Evolutionary conservation across 35 echinoderm and acorn worm species (phyloP).

Genomic region (Lytechinus pictus): DNA sequence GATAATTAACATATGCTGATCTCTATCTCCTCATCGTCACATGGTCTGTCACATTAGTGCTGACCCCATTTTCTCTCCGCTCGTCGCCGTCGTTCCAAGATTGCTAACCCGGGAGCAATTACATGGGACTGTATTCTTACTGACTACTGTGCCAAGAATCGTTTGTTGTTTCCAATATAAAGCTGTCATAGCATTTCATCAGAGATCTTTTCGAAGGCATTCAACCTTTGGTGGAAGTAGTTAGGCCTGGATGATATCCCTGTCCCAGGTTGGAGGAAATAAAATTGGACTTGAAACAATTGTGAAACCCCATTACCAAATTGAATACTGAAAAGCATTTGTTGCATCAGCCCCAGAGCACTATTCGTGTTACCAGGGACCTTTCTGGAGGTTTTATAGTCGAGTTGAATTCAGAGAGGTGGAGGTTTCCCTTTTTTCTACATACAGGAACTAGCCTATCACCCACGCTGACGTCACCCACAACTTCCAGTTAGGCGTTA

Average conservation of each 20-base stretch:
- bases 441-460: constrained; percentile 49
- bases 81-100: background rate
- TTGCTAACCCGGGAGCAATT: background rate
- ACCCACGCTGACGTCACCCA: constrained; percentile 35
- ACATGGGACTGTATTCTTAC: background rate
- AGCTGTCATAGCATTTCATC: background rate
- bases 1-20: constrained; percentile 5
- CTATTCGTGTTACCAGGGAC: background rate
- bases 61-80: background rate
- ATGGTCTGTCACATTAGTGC: background rate
- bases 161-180: background rate
- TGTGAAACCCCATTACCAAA: background rate
- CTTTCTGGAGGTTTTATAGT: background rate
- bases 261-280: background rate
- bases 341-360: background rate
- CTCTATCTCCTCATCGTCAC: background rate
- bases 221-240: background rate
- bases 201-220: background rate
- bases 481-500: constrained; percentile 17
- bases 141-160: background rate
- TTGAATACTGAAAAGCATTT: background rate
- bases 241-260: background rate
- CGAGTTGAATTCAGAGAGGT: background rate
- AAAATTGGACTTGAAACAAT: background rate
- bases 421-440: background rate